A percentile compares a stretch with the other conserved stretches of the same genome.
Evolutionary conservation across 2,888 invertebrate species (phyloP).

Genomic region (Allolobophora icterica): DNA sequence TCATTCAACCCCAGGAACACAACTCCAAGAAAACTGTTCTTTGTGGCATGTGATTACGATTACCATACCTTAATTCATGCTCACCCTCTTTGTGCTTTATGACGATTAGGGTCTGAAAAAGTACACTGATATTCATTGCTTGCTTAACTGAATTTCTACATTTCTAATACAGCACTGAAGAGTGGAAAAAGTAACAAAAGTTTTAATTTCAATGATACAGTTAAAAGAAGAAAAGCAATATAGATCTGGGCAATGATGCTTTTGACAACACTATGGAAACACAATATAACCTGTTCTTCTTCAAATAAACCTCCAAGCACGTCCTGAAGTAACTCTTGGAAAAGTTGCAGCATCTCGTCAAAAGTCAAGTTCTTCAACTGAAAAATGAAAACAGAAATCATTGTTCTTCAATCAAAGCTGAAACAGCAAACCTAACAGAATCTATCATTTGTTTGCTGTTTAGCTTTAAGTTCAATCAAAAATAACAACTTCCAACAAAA

Average conservation of each 20-base stretch:
- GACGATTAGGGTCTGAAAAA: too few species aligned
- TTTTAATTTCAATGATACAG: neutral
- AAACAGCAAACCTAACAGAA: neutral
- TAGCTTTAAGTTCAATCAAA: too few species aligned
- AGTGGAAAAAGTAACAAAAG: neutral
- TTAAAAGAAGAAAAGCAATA: neutral
- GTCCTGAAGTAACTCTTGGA: neutral
- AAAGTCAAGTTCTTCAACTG: constrained; percentile 18
- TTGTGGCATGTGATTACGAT: too few species aligned
- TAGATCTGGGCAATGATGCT: neutral
- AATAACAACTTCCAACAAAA: too few species aligned
- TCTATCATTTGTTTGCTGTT: too few species aligned
- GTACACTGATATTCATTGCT: too few species aligned
- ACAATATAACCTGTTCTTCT: neutral
- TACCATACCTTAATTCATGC: too few species aligned
- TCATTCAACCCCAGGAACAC: too few species aligned
- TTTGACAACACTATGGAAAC: neutral
- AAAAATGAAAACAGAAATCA: neutral
- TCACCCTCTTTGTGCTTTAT: too few species aligned
- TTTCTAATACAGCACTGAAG: neutral
- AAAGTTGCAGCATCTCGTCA: constrained; percentile 12
- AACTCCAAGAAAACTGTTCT: too few species aligned
- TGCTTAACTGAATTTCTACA: too few species aligned
- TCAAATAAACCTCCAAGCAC: constrained; percentile 1
- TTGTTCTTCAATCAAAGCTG: neutral